Evolutionary conservation across 2,113 vertebrate species (phyloP).

Genomic region (Callithrix jacchus): DNA sequence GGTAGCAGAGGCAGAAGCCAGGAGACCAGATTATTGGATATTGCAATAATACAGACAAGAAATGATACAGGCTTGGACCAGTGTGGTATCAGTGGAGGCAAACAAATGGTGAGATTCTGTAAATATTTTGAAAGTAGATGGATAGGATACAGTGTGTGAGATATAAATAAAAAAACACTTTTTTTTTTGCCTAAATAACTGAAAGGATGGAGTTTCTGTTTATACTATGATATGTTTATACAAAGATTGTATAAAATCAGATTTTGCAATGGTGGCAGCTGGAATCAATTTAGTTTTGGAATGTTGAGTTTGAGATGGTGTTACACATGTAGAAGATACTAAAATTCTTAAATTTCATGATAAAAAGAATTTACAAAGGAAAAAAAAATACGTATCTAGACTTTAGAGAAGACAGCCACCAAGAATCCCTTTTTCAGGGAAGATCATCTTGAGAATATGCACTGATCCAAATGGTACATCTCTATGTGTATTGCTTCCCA

Average conservation of each 20-base stretch:
- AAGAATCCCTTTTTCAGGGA: not conserved
- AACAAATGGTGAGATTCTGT: not conserved
- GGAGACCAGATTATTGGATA: not conserved
- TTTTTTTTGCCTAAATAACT: not conserved
- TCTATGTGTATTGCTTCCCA: not conserved
- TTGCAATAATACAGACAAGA: not conserved
- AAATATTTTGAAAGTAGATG: not conserved
- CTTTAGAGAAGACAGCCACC: not conserved
- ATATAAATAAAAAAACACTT: not conserved
- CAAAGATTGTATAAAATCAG: not conserved
- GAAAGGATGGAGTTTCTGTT: not conserved
- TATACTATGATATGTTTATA: not conserved
- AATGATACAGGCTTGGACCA: not conserved
- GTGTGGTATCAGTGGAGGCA: not conserved
- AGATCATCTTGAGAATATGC: not conserved
- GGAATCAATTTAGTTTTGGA: not conserved
- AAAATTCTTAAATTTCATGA: not conserved
- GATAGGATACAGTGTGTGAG: not conserved
- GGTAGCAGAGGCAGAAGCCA: not conserved
- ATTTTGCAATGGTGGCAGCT: not conserved
- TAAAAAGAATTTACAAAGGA: not conserved
- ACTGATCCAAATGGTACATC: accelerated
- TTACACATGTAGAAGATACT: not conserved
- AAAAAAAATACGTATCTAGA: not conserved
- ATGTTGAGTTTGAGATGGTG: not conserved